Conservation (phyloP, 2,797 vertebrate species). For the Rhabdophis nuchalis region DNA sequence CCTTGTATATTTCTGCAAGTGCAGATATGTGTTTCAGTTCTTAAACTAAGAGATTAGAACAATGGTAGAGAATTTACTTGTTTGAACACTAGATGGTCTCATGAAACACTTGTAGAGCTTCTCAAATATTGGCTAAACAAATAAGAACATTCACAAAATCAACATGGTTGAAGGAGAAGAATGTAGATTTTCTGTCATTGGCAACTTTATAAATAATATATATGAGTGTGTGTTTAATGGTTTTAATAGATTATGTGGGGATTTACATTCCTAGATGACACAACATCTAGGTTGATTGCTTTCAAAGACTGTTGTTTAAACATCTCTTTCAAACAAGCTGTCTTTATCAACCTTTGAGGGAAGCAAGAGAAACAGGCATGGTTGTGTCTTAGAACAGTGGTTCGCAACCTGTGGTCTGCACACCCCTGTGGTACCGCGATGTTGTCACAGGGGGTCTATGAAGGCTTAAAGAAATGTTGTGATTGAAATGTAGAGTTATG, state of each 20-base stretch:
- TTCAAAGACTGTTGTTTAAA: background rate
- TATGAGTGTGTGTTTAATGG: background rate
- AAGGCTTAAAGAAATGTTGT: background rate
- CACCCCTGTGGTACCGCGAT: background rate
- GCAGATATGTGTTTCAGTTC: background rate
- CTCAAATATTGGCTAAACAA: background rate
- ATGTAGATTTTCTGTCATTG: background rate
- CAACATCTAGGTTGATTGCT: too few relatives aligned
- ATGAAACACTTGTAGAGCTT: background rate
- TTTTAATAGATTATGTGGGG: background rate
- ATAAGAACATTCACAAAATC: background rate
- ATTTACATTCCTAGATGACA: background rate
- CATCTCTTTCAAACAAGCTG: background rate
- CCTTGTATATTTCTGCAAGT: background rate
- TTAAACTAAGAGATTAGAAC: background rate
- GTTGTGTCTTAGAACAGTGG: background rate
- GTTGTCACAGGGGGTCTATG: background rate
- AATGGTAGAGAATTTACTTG: background rate
- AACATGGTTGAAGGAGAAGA: background rate
- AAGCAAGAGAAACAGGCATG: background rate
- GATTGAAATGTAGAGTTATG: background rate
- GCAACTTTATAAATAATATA: background rate
- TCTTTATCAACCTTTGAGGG: background rate
- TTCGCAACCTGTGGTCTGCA: background rate
- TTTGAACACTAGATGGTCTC: background rate